These are phyloP conservation scores for Poeciliopsis infans DNA, from an alignment of 2,797 vertebrate species.

Conservation along the genomic window DNA sequence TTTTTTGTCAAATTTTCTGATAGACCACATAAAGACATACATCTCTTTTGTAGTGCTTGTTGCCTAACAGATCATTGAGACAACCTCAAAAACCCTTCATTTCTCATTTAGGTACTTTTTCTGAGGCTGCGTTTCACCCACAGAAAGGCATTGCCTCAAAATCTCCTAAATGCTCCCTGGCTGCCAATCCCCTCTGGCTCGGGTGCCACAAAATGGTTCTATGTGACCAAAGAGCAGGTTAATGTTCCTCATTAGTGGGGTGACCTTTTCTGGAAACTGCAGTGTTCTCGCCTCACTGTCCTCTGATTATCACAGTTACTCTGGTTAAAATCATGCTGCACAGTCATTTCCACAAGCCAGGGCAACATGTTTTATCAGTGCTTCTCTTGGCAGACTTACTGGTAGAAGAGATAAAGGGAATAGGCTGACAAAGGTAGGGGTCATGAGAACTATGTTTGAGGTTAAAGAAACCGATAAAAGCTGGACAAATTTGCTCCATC, in stretches of 20 bases:
- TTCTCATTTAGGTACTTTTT: constrained; percentile 18
- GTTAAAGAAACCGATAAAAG: neutral
- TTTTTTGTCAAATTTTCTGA: constrained; percentile 2
- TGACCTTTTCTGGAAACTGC: constrained; percentile 77
- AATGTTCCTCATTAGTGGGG: constrained; percentile 74
- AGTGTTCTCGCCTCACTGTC: constrained; percentile 51
- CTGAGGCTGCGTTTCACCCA: constrained; percentile 29
- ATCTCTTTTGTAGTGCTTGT: neutral
- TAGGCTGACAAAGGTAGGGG: neutral
- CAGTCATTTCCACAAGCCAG: constrained; percentile 39
- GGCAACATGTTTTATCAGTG: constrained; percentile 35
- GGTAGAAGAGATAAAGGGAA: neutral
- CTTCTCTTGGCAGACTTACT: constrained; percentile 26
- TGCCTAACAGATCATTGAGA: constrained; percentile 7
- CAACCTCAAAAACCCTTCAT: constrained; percentile 22
- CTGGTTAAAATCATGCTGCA: constrained; percentile 67
- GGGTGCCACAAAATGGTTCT: constrained; percentile 67
- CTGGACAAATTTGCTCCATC: neutral
- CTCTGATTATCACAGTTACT: constrained; percentile 68
- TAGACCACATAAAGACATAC: constrained; percentile 3
- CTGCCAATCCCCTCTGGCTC: constrained; percentile 32
- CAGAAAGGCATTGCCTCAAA: constrained; percentile 36
- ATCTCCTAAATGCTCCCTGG: constrained; percentile 29
- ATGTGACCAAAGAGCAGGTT: constrained; percentile 63
- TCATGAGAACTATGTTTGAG: neutral